Evolutionary conservation across 1,140 invertebrate genomes (phyloP), one percentile per base, ranked within the genome.

Genomic region (Drosophila virilis): DNA sequence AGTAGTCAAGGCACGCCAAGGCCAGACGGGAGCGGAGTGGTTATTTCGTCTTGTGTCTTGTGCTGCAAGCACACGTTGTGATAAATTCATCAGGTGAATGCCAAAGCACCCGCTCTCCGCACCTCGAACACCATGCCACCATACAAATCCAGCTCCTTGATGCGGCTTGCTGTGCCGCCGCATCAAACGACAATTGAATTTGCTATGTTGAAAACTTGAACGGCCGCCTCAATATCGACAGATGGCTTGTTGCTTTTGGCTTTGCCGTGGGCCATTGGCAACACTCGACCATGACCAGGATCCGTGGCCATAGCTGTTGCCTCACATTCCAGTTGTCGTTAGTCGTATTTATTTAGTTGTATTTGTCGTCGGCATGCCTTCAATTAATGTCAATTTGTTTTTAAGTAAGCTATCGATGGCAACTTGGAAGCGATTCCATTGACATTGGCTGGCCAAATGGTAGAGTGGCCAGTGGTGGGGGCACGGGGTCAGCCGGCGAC

Each of bases 11-110:
- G 42, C 38, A 33, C 33, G 43, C 42, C 65, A 52, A 17, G 66
- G 13, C 35, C 8, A 13, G 55, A 1, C n/a, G 22, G 46, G 2
- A 15, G 17, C 43, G 38, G 60, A 8, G 46, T 3, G 28, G 48
- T 12, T 51, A 22, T 9, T 45, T 33, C 45, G 42, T 65, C 55
- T 38, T 66, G 60, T 62, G 66, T 79, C 74, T 22, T 6, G 22
- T 28, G 51, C 48, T 13, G 32, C 68, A 46, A 62, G 71, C 83
- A 91, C 74, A 91, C 88, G 74, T 82, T 88, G 83, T 76, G 82
- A 91, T 91, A 91, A 91, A 91, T 91, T 91, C 90, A 91, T 91
- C 90, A 91, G 90, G 90, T 91, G 90, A 90, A 91, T 90, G 75
- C 82, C 85, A 75, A 76, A 67, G 81, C 86, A 81, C 57, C 55